Conservation (phyloP, 2,888 invertebrate species). For the Campaea margaritaria region DNA sequence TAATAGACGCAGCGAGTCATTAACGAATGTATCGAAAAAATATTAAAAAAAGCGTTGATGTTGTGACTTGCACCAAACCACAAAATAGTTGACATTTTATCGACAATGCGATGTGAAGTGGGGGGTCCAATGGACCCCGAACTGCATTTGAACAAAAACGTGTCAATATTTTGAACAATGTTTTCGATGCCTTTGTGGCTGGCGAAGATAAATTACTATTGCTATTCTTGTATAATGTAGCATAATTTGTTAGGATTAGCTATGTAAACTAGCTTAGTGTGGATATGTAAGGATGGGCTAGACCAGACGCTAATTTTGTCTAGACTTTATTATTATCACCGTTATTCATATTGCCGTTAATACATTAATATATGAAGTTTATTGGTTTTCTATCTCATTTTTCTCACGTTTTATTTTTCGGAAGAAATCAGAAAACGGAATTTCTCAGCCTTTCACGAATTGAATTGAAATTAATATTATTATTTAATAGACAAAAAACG, state of each 20-base stretch:
- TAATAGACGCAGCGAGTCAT: too few relatives aligned
- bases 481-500: too few relatives aligned
- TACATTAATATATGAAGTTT: too few relatives aligned
- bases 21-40: not conserved
- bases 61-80: constrained; percentile 33
- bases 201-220: constrained; percentile 78
- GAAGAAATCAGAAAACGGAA: too few relatives aligned
- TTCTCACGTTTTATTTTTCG: too few relatives aligned
- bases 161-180: constrained; percentile 83
- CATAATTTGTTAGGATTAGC: constrained; percentile 78
- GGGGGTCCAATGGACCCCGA: constrained; percentile 71
- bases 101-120: constrained; percentile 74
- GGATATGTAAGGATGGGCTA: constrained; percentile 47
- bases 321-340: too few relatives aligned
- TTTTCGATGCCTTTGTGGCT: constrained; percentile 78
- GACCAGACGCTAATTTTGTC: too few relatives aligned
- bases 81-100: constrained; percentile 53
- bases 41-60: not conserved
- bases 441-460: too few relatives aligned
- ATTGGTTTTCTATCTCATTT: too few relatives aligned
- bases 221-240: constrained; percentile 67
- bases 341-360: too few relatives aligned
- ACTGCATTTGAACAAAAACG: constrained; percentile 72
- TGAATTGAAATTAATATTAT: too few relatives aligned
- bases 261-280: constrained; percentile 46